Base-by-base conservation (phyloP, 2,113 vertebrate species). In the Pholis gunnellus region DNA sequence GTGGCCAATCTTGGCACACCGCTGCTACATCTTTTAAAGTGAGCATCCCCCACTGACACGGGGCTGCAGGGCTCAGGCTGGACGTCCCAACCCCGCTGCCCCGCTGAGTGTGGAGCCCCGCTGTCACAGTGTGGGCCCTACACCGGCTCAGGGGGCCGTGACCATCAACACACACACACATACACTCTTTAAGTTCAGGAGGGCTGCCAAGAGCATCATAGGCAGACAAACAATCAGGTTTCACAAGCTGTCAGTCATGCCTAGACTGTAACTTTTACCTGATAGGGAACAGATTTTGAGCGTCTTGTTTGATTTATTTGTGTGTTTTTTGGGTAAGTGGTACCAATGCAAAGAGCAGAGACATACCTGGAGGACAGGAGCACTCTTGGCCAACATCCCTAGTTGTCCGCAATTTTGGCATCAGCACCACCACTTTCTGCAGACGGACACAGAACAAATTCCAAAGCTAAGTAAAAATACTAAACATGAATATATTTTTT, bases 301-400 rank as follows among this genome's bases (percentile, higher is more conserved):
- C 29, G 56, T 29, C 56, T 7, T 59, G 48, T 52, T 67, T 74
- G 68, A 65, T 48, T 59, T 66, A n/a, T 72, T 20, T 77, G 31
- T 38, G 22, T 60, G 69, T 36, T 54, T 48, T 59, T 42, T 15
- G 14, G 20, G 25, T 29, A 46, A 54, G 61, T 25, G 54, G 46
- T 1, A 10, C 40, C 25, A 3, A 52, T 18, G 69, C 34, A 31
- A 27, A 59, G 17, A 66, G 48, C 46, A 78, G 79, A 69, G 48
- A 64, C 25, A 91, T 95, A 99, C 98, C 98, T 96, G 97, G 96
- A 72, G 98, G 97, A 84, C 97, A 99, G 91, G 92, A 83, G 68
- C 98, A 99, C 78, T 97, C 96, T 1, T 93, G 92, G 0, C 93
- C 95, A 20, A 93, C 95, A 61, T 99, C 97, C 68, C 98, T 96